Percentiles rank a stretch among this genome's conserved stretches.
These are phyloP conservation scores for Platysteira castanea DNA, from an alignment of 2,113 vertebrate species.

Conservation along the genomic window DNA sequence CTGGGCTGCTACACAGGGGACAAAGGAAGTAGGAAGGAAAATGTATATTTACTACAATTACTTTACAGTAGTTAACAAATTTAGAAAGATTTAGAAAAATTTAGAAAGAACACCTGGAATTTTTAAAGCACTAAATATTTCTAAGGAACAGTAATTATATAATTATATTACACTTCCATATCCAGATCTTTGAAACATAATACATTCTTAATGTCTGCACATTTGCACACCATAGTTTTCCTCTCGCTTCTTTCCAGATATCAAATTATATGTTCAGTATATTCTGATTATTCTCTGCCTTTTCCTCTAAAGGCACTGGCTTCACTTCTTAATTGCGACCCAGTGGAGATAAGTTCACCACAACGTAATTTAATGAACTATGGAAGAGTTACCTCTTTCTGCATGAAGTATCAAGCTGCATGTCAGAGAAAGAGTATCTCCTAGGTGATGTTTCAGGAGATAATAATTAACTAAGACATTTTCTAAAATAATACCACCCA, in stretches of 20 bases:
- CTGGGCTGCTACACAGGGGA: not conserved
- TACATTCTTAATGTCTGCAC: not conserved
- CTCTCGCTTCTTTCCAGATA: conserved; percentile 5
- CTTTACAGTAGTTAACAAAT: not conserved
- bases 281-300: conserved; percentile 41
- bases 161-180: not conserved
- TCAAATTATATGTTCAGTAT: conserved; percentile 44
- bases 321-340: conserved; percentile 50
- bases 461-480: conserved; percentile 21
- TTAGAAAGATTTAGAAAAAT: not conserved
- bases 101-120: not conserved
- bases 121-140: not conserved
- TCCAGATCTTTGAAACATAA: not conserved
- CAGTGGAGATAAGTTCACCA: conserved; percentile 26
- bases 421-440: conserved; percentile 23
- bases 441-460: conserved; percentile 8
- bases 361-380: conserved; percentile 6
- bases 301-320: conserved; percentile 23
- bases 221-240: not conserved
- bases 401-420: not conserved
- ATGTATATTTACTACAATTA: not conserved
- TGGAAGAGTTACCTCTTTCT: conserved; percentile 9
- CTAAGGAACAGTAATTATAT: not conserved
- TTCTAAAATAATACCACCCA: conserved; percentile 45
- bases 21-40: not conserved